Evolutionary conservation across 2,797 vertebrate genomes (phyloP).

Genomic region (Neopelma chrysocephalum): DNA sequence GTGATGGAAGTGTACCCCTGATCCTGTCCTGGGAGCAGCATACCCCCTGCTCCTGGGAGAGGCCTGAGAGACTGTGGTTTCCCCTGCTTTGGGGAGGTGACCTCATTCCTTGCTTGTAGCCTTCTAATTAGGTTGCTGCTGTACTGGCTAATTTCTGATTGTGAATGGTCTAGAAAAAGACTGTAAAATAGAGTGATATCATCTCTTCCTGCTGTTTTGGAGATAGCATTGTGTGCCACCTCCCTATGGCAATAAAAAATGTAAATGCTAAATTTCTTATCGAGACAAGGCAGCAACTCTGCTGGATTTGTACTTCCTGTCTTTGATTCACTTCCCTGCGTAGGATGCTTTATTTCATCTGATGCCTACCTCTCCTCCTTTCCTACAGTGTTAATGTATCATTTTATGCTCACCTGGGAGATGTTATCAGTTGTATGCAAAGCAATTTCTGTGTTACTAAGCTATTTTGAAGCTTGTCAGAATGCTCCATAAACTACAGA

Average conservation of each 20-base stretch:
- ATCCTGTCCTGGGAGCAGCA: fast-evolving
- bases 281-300: not conserved
- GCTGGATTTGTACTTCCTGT: conserved; percentile 31
- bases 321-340: not conserved
- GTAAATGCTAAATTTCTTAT: conserved; percentile 38
- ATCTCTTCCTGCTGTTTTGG: conserved; percentile 51
- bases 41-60: not conserved
- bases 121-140: not conserved
- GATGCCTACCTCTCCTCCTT: not conserved
- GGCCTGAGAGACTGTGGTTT: no score
- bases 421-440: not conserved
- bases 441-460: not conserved
- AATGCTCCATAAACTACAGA: not conserved
- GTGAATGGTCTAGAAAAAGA: not conserved
- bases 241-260: conserved; percentile 36
- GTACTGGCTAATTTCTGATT: not conserved
- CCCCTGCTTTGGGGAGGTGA: not conserved
- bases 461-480: conserved; percentile 1
- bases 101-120: not conserved
- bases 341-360: not conserved
- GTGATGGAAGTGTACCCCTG: not conserved
- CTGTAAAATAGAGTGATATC: not conserved
- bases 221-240: conserved; percentile 20
- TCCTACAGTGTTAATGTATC: not conserved
- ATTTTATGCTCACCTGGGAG: conserved; percentile 41